Evolutionary conservation across 2,797 vertebrate genomes (phyloP).

Genomic region (Chaetophractus vellerosus): DNA sequence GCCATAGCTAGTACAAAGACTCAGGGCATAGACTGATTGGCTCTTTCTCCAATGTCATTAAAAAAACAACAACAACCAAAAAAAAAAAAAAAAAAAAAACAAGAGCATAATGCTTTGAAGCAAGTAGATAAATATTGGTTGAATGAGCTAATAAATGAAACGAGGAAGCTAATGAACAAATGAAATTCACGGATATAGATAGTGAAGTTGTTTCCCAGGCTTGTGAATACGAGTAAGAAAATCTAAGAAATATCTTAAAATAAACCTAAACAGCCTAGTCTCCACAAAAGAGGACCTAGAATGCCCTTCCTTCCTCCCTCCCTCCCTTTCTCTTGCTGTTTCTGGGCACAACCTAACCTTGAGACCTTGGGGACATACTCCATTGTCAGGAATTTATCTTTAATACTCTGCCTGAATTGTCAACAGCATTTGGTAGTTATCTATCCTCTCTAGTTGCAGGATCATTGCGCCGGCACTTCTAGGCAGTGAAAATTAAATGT

Average conservation of each 20-base stretch:
- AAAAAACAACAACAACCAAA: no score
- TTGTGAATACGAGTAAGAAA: neutral
- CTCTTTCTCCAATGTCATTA: neutral
- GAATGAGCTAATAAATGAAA: conserved; percentile 42
- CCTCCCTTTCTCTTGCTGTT: neutral
- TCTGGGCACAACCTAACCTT: neutral
- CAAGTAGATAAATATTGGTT: neutral
- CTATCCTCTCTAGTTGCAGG: neutral
- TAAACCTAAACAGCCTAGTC: neutral
- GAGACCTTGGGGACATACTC: neutral
- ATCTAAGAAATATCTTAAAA: neutral
- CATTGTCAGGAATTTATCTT: neutral
- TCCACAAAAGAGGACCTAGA: neutral
- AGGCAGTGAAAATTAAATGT: neutral
- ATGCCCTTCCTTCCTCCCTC: neutral
- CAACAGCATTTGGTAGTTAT: neutral
- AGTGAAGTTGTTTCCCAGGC: neutral
- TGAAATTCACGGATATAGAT: neutral
- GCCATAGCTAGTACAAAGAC: neutral
- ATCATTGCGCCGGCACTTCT: neutral
- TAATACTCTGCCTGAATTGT: neutral
- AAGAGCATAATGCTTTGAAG: neutral
- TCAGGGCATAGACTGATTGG: neutral
- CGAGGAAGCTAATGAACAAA: neutral
- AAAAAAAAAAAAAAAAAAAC: neutral